Percentiles rank a stretch among this genome's conserved stretches.
Evolutionary conservation across 2,797 vertebrate species (phyloP).

Genomic region (Anguilla pacifica): DNA sequence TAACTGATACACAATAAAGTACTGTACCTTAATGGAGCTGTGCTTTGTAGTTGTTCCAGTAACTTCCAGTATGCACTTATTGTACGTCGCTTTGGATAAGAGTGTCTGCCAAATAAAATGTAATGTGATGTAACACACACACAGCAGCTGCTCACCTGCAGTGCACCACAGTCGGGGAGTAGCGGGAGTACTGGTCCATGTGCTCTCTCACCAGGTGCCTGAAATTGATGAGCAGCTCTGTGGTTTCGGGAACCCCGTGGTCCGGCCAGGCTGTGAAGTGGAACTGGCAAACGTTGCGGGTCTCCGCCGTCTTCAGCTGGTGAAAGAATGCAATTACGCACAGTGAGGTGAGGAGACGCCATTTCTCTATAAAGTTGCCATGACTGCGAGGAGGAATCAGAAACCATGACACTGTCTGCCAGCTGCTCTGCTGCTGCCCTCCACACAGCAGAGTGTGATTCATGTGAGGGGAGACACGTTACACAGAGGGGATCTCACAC

Average conservation of each 20-base stretch:
- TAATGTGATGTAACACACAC: background rate
- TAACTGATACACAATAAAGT: too few species aligned
- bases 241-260: conserved; percentile 89
- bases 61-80: too few species aligned
- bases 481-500: background rate
- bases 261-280: conserved; percentile 98
- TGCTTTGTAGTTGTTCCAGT: too few species aligned
- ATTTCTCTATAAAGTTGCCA: background rate
- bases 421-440: background rate
- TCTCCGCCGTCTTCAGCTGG: conserved; percentile 82
- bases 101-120: too few species aligned
- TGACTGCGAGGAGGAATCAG: background rate
- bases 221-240: conserved; percentile 91
- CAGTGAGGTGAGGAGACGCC: background rate
- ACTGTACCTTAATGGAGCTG: too few species aligned
- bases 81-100: too few species aligned
- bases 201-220: conserved; percentile 90
- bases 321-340: background rate
- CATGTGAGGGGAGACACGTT: background rate
- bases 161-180: conserved; percentile 88
- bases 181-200: conserved; percentile 80
- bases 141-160: conserved; percentile 84
- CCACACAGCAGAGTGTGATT: background rate
- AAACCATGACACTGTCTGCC: background rate
- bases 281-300: conserved; percentile 84